These are phyloP conservation scores for Eutolmus rufibarbis DNA, from an alignment of 2,888 invertebrate genomes.

Conservation along the genomic window DNA sequence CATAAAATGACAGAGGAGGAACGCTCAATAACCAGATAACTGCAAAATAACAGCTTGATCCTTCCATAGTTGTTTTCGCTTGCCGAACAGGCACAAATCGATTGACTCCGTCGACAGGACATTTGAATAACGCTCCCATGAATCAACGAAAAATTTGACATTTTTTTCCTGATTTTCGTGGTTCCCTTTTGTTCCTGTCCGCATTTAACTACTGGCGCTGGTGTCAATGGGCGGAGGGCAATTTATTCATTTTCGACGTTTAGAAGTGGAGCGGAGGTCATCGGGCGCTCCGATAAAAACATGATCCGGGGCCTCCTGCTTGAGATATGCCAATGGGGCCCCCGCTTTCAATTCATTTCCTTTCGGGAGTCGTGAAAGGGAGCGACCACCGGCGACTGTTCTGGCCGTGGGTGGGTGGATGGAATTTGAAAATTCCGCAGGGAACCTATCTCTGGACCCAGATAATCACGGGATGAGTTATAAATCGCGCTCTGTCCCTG, in stretches of 20 bases:
- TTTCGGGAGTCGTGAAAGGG: not conserved
- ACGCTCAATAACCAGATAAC: constrained; percentile 41
- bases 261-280: constrained; percentile 37
- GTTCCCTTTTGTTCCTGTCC: constrained; percentile 41
- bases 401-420: not conserved
- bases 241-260: constrained; percentile 39
- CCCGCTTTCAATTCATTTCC: constrained; percentile 18
- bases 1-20: constrained; percentile 39
- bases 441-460: not conserved
- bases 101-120: constrained; percentile 42
- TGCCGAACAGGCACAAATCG: constrained; percentile 36
- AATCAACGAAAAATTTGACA: constrained; percentile 46
- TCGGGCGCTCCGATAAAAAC: constrained; percentile 15
- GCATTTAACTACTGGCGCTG: constrained; percentile 12
- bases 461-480: constrained; percentile 29
- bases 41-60: constrained; percentile 44
- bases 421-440: not conserved
- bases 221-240: not conserved
- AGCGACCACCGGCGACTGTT: not conserved
- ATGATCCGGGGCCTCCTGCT: not conserved
- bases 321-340: not conserved
- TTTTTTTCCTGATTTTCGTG: constrained; percentile 39
- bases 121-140: constrained; percentile 45
- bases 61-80: constrained; percentile 32
- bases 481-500: constrained; percentile 28